These are phyloP conservation scores for Leptinotarsa haldemani DNA, from an alignment of 2,888 invertebrate species.

Conservation along the genomic window DNA sequence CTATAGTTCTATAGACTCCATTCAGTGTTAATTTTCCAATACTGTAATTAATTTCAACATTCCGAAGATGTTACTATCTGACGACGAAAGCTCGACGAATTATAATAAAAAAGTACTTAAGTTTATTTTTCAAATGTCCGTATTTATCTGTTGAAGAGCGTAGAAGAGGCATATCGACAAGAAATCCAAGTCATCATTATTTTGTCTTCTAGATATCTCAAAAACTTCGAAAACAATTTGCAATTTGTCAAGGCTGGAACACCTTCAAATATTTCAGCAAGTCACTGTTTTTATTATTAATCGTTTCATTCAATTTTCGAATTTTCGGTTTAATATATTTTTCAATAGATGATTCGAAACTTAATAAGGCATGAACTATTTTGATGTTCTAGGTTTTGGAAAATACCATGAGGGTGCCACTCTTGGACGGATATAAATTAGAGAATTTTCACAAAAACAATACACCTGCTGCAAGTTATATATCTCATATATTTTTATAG, in stretches of 20 bases:
- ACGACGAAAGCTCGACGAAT: too few species aligned
- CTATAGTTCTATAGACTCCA: too few species aligned
- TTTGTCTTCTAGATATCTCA: not conserved
- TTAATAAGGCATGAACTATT: slow-evolving; percentile 45
- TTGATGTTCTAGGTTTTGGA: slow-evolving; percentile 40
- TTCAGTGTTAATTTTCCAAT: too few species aligned
- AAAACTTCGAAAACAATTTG: slow-evolving; percentile 37
- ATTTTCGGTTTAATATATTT: slow-evolving; percentile 37
- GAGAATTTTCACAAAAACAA: slow-evolving; percentile 30
- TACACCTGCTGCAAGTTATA: slow-evolving; percentile 30
- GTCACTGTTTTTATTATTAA: slow-evolving; percentile 46
- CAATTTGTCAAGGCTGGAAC: slow-evolving; percentile 37
- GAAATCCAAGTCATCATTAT: not conserved
- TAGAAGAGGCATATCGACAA: not conserved
- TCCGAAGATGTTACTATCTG: too few species aligned
- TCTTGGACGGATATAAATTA: slow-evolving; percentile 5
- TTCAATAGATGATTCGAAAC: slow-evolving; percentile 39
- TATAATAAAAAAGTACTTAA: too few species aligned
- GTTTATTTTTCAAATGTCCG: too few species aligned
- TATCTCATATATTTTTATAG: not conserved
- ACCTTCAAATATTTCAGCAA: slow-evolving; percentile 31
- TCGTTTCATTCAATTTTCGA: slow-evolving; percentile 39
- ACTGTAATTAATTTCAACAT: too few species aligned
- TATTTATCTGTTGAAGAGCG: too few species aligned
- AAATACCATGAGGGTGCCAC: slow-evolving; percentile 28